Evolutionary conservation across 1,140 invertebrate genomes (phyloP).

Genomic region (Varroa destructor): DNA sequence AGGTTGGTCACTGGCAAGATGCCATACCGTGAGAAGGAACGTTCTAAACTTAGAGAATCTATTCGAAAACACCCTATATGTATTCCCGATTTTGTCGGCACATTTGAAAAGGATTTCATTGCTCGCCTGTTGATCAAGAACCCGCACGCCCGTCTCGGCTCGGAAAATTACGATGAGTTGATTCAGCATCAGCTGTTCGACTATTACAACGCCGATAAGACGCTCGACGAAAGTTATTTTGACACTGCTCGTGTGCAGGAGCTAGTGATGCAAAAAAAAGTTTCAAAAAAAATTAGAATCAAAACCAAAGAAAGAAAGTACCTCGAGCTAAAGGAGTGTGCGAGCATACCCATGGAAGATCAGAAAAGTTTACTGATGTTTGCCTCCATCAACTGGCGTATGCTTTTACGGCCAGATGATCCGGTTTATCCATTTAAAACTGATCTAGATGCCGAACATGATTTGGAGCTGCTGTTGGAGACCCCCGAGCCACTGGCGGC

Average conservation of each 20-base stretch:
- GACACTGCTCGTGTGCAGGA: background rate
- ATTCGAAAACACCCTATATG: background rate
- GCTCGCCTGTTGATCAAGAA: background rate
- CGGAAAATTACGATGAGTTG: background rate
- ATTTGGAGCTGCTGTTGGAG: too few species aligned
- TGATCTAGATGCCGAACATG: too few species aligned
- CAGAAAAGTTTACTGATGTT: background rate
- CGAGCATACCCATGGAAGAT: background rate
- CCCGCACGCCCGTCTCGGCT: background rate
- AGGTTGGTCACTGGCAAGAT: background rate
- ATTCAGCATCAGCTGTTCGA: constrained; percentile 1
- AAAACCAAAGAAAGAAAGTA: background rate
- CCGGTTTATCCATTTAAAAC: background rate
- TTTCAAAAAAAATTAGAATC: background rate
- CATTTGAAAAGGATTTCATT: background rate
- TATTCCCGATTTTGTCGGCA: background rate
- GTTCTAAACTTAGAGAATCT: background rate
- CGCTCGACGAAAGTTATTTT: background rate
- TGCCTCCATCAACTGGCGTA: constrained; percentile 5
- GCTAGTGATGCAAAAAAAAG: background rate
- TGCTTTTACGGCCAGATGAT: background rate
- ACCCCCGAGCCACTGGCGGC: too few species aligned
- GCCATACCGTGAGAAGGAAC: constrained; percentile 1
- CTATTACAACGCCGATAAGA: background rate
- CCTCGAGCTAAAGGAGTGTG: background rate